A percentile compares a stretch with the other conserved stretches of the same genome.
phyloP scores from a whole-genome alignment of 2,113 vertebrate genomes.

The Cepphus grylle region DNA sequence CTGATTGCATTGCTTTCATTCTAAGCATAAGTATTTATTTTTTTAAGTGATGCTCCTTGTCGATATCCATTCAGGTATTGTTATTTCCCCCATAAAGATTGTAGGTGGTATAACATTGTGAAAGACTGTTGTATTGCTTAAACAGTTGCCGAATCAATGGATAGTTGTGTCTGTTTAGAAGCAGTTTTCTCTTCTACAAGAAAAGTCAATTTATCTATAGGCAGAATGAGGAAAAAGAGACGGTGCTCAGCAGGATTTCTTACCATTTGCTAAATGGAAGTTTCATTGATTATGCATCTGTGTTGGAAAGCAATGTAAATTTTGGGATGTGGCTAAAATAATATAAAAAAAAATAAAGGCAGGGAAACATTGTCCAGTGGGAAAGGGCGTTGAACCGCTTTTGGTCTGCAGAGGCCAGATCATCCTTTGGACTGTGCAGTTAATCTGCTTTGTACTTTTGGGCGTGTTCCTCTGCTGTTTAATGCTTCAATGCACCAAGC shows the following conservation, averaged over 20 bases:
- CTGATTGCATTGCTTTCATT: not conserved
- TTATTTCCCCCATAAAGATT: not conserved
- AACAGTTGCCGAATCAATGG: not conserved
- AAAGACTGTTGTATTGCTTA: not conserved
- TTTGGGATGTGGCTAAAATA: not conserved
- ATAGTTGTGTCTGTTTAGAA: not conserved
- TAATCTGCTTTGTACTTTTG: not conserved
- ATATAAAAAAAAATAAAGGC: not conserved
- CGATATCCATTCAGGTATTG: not conserved
- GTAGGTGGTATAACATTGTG: not conserved
- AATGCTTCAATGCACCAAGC: not conserved
- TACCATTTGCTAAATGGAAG: not conserved
- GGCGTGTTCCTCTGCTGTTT: not conserved
- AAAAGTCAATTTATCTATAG: not conserved
- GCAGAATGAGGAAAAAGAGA: not conserved
- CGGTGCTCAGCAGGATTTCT: not conserved
- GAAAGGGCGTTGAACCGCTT: not conserved
- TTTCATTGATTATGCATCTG: not conserved
- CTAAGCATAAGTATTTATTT: not conserved
- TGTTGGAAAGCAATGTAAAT: not conserved
- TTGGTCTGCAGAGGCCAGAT: not conserved
- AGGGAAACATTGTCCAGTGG: not conserved
- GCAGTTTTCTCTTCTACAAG: not conserved
- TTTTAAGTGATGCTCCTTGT: not conserved
- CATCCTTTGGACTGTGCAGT: not conserved